Percentiles rank a stretch among this genome's conserved stretches.
Evolutionary conservation across 2,113 vertebrate species (phyloP).

Genomic region (Alces alces): DNA sequence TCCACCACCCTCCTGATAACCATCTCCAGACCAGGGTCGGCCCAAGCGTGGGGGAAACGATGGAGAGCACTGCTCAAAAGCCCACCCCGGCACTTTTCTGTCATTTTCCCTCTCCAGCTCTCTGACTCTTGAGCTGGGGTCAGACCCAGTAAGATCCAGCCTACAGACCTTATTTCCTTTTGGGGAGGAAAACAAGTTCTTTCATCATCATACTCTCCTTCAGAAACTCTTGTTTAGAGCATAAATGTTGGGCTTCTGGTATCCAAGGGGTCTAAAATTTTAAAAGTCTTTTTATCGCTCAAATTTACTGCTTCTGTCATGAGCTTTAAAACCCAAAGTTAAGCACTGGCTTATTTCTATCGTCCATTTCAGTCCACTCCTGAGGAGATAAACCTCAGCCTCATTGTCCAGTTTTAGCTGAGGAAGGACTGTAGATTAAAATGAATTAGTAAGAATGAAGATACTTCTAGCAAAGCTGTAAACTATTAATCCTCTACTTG

Average conservation of each 20-base stretch:
- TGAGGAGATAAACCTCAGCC: neutral
- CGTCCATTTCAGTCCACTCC: neutral
- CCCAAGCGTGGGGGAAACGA: accelerated
- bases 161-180: neutral
- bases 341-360: neutral
- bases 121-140: neutral
- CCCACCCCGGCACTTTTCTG: accelerated
- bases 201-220: neutral
- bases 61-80: neutral
- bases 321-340: neutral
- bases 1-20: neutral
- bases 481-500: neutral
- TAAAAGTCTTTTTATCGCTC: neutral
- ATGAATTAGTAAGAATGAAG: constrained; percentile 4
- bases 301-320: neutral
- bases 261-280: neutral
- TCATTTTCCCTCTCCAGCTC: neutral
- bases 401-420: neutral
- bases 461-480: neutral
- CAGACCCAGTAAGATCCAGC: neutral
- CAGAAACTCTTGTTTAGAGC: neutral
- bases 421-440: neutral
- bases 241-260: neutral
- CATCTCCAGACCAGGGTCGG: too few relatives aligned
- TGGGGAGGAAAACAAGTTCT: neutral